These are phyloP conservation scores for Ommatoiulus sabulosus DNA, from an alignment of 2,888 invertebrate genomes.

Conservation along the genomic window DNA sequence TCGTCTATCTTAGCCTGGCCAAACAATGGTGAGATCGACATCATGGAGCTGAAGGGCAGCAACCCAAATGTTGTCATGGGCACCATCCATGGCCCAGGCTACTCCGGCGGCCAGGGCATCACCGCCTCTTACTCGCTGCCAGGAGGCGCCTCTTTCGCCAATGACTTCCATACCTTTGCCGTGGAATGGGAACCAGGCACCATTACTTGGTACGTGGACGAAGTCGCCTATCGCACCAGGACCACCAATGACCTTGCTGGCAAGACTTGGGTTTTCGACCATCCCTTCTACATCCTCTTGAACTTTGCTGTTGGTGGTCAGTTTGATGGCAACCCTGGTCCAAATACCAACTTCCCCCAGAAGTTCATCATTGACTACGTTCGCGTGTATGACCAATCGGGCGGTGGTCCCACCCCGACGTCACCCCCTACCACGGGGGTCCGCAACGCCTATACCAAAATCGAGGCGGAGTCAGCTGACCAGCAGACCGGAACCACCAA, in stretches of 20 bases:
- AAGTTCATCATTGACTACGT: constrained; percentile 36
- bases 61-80: not conserved
- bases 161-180: constrained; percentile 47
- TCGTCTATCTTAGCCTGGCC: no score
- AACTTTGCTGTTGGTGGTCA: constrained; percentile 54
- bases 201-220: constrained; percentile 46
- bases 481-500: no score
- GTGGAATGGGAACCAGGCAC: constrained; percentile 26
- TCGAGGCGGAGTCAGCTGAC: no score
- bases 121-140: not conserved
- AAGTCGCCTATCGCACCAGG: not conserved
- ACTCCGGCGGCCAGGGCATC: not conserved
- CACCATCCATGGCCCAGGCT: constrained; percentile 54
- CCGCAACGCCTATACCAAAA: no score
- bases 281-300: constrained; percentile 33
- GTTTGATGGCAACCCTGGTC: not conserved
- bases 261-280: constrained; percentile 49
- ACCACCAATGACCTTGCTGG: constrained; percentile 31
- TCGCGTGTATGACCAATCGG: constrained; percentile 9
- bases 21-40: constrained; percentile 52
- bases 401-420: not conserved
- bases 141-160: not conserved
- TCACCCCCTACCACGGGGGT: not conserved
- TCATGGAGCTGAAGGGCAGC: constrained; percentile 32
- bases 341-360: not conserved